Evolutionary conservation across 2,888 invertebrate species (phyloP).

Genomic region (Archips xylosteana): DNA sequence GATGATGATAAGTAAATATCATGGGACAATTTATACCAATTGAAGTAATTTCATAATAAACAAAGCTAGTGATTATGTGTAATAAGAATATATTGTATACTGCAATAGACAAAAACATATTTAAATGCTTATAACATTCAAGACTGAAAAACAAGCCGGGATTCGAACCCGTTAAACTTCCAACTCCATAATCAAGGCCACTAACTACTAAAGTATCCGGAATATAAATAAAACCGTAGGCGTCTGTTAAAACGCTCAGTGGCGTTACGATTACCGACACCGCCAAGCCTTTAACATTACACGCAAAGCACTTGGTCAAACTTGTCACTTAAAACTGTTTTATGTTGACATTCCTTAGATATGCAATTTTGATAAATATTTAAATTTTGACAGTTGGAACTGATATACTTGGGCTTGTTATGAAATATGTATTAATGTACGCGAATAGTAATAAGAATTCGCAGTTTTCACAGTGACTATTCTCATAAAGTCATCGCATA

Average conservation of each 20-base stretch:
- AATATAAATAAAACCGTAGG: no score
- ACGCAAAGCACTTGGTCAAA: conserved; percentile 20
- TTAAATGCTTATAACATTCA: not conserved
- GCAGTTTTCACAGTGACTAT: not conserved
- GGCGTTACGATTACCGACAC: conserved; percentile 11
- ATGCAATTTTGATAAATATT: conserved; percentile 32
- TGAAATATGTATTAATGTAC: conserved; percentile 2
- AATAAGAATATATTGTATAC: no score
- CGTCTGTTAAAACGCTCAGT: not conserved
- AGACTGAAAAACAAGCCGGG: not conserved
- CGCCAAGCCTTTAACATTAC: not conserved
- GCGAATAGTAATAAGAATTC: not conserved
- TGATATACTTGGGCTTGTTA: conserved; percentile 23
- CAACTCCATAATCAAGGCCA: not conserved
- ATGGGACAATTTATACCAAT: no score
- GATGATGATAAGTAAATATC: no score
- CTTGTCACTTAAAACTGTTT: conserved; percentile 33
- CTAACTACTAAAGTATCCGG: not conserved
- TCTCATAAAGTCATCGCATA: not conserved
- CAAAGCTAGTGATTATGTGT: no score
- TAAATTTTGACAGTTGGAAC: conserved; percentile 24
- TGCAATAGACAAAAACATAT: no score
- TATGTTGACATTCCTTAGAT: conserved; percentile 33
- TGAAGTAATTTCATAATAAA: no score
- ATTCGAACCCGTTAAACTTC: not conserved